Evolutionary conservation across 2,113 vertebrate genomes (phyloP), one percentile per base, ranked within the genome.

Genomic region (Rutilus rutilus): DNA sequence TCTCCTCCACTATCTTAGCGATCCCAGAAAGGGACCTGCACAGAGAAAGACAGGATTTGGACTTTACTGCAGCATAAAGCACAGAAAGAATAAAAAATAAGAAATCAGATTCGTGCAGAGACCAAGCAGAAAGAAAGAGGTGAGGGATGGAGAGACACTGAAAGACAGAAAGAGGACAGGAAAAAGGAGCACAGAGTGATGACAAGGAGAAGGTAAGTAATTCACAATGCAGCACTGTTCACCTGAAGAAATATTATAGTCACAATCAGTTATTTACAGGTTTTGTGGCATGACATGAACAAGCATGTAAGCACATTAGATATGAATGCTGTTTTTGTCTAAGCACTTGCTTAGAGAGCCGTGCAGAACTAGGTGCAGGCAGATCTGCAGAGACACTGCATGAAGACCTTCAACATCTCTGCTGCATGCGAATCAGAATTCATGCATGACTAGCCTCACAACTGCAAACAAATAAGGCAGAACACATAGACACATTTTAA

Each of bases 191-290:
- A 73, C 42, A 77, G 17, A 82, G 67, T 75, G 77, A 86, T 87
- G 86, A 82, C 60, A 84, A 87, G 45, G 36, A 85, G 67, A 88
- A 90, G 86, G 90, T 90, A 65, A 89, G 88, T 84, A 39, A 67
- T 75, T 30, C 33, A 67, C 45, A 47, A 88, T 87, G 69, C 87
- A 88, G 85, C 57, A 71, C 27, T 5, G 6, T 12, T 74, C 14
- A 57, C 62, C 64, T 59, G 21, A 67, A 15, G n/a, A 78, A 47
- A 67, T 8, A 69, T 54, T 39, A 67, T 8, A 47, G 12, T 23
- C 21, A 67, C n/a, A 27, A 36, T 12, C 5, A 45, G 11, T 36
- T 7, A 59, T 9, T 50, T 62, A 23, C 21, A 47, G 12, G 15
- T 50, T 27, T 1, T 33, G 36, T 52, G 17, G 25, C 7, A 62